Conservation (phyloP, 1,140 invertebrate species). For the Rhopalosiphum maidis region DNA sequence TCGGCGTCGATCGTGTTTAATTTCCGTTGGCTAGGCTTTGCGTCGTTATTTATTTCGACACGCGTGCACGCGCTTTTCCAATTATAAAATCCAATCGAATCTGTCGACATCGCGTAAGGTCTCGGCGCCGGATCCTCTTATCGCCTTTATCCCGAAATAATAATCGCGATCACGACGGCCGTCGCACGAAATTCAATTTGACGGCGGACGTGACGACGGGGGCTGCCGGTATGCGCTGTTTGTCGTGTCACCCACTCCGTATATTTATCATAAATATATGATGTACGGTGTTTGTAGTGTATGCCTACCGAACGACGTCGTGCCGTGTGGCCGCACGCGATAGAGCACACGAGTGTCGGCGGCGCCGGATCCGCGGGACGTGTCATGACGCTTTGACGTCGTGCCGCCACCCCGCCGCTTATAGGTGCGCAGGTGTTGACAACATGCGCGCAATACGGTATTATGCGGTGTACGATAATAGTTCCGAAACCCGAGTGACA, state of each 20-base stretch:
- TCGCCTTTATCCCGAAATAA: not conserved
- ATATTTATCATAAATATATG: not conserved
- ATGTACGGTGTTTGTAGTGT: not conserved
- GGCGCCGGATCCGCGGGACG: no score
- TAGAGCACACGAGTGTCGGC: no score
- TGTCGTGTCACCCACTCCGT: not conserved
- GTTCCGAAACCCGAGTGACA: not conserved
- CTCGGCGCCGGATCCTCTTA: not conserved
- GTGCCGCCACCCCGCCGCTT: no score
- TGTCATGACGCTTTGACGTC: not conserved
- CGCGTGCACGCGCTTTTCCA: not conserved
- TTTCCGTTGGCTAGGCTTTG: not conserved
- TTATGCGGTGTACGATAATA: not conserved
- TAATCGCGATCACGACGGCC: not conserved
- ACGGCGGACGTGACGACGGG: no score
- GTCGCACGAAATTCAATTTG: not conserved
- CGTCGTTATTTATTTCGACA: not conserved
- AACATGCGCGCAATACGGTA: no score
- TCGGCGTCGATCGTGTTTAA: not conserved
- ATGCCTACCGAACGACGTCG: not conserved
- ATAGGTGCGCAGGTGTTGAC: no score
- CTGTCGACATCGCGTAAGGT: not conserved
- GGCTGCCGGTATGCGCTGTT: no score
- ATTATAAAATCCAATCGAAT: conserved; percentile 1
- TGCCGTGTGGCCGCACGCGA: no score